Evolutionary conservation across 2,113 vertebrate species (phyloP).

Genomic region (Psophia crepitans): DNA sequence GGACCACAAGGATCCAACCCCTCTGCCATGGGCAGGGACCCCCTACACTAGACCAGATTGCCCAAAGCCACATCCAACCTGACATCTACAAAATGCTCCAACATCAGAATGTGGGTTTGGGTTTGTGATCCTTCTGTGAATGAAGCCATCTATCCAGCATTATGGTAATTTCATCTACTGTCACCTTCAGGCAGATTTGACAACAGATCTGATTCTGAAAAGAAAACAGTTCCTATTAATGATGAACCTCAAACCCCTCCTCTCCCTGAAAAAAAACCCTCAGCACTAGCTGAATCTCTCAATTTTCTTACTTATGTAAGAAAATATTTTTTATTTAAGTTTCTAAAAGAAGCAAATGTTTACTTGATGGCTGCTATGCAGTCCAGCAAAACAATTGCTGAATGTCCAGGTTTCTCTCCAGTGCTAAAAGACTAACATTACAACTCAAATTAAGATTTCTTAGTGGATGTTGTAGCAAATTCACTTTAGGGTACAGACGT

Average conservation of each 20-base stretch:
- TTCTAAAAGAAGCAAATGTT: neutral
- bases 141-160: neutral
- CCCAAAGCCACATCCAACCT: no score
- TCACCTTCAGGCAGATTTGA: neutral
- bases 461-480: neutral
- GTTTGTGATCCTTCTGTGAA: neutral
- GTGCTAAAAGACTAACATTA: neutral
- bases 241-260: neutral
- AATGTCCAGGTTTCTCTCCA: neutral
- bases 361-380: neutral
- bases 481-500: neutral
- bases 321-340: neutral
- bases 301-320: neutral
- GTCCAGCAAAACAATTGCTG: neutral
- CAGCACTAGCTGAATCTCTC: neutral
- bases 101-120: no score
- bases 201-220: neutral
- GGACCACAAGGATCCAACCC: no score
- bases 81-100: neutral
- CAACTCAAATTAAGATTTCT: neutral
- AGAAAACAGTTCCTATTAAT: neutral
- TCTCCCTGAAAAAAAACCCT: neutral
- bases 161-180: rapidly evolving
- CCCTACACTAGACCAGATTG: no score
- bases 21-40: no score